These are phyloP conservation scores for Eugnorisma glareosa DNA, from an alignment of 2,888 invertebrate genomes.

Conservation along the genomic window DNA sequence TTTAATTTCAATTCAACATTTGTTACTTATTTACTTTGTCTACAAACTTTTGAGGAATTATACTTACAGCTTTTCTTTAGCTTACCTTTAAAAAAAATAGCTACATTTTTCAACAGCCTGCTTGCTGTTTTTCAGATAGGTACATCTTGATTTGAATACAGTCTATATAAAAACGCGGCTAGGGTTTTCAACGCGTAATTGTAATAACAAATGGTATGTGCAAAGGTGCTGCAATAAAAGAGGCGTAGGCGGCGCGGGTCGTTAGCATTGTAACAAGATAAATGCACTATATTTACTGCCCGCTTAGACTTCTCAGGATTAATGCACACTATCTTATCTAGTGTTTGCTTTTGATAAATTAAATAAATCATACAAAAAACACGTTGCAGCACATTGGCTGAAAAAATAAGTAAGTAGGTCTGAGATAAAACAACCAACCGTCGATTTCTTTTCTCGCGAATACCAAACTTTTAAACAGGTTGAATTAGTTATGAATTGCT, in stretches of 20 bases:
- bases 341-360: constrained; percentile 24
- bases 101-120: not conserved
- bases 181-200: constrained; percentile 36
- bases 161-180: not conserved
- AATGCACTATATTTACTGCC: constrained; percentile 71
- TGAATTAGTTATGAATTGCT: constrained; percentile 19
- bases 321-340: constrained; percentile 50
- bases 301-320: constrained; percentile 55
- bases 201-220: constrained; percentile 47
- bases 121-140: not conserved
- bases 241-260: constrained; percentile 69
- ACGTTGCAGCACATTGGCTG: constrained; percentile 17
- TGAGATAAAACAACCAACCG: not conserved
- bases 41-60: not conserved
- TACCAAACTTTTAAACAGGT: constrained; percentile 10
- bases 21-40: not conserved
- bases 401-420: constrained; percentile 17
- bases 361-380: constrained; percentile 25
- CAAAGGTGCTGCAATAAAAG: constrained; percentile 50
- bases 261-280: constrained; percentile 74
- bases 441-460: constrained; percentile 24
- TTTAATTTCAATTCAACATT: not conserved
- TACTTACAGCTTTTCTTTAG: not conserved
- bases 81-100: not conserved
- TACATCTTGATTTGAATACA: constrained; percentile 13